Conservation (phyloP, 1,140 invertebrate species). For the Drosophila watanabei region DNA sequence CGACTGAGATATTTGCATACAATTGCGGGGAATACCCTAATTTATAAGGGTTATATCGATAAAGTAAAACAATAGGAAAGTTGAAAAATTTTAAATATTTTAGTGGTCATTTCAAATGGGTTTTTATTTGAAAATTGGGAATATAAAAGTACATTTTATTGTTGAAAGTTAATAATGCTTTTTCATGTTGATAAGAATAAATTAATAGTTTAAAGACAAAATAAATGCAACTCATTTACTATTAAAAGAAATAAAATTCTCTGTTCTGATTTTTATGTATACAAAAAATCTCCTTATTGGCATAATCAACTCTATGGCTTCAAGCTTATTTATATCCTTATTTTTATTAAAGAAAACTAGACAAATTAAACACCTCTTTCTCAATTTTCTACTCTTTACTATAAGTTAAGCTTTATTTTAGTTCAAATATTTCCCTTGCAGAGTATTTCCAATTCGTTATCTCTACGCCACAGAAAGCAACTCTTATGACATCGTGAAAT, state of each 20-base stretch:
- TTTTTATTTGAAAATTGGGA: background rate
- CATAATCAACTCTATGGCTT: background rate
- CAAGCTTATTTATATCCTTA: background rate
- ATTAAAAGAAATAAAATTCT: too few relatives aligned
- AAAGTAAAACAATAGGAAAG: too few relatives aligned
- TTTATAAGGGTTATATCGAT: background rate
- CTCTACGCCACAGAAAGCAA: background rate
- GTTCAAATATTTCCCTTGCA: background rate
- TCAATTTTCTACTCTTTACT: background rate
- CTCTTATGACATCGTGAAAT: constrained; percentile 73
- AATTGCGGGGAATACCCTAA: constrained; percentile 14
- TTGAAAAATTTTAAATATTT: background rate
- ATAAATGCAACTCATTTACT: too few relatives aligned
- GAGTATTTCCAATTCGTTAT: constrained; percentile 22
- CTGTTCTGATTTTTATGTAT: background rate
- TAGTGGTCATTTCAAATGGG: rapidly evolving
- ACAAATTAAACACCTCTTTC: background rate
- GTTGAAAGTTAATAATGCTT: background rate
- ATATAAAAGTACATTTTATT: background rate
- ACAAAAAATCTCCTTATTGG: background rate
- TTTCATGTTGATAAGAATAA: background rate
- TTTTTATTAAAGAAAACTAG: background rate
- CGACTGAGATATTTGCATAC: constrained; percentile 40
- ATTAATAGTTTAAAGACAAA: background rate
- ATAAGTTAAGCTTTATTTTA: background rate